Percentiles rank a stretch among this genome's conserved stretches.
phyloP scores from a whole-genome alignment of 2,797 vertebrate species.

The Sebastes oblongus region DNA sequence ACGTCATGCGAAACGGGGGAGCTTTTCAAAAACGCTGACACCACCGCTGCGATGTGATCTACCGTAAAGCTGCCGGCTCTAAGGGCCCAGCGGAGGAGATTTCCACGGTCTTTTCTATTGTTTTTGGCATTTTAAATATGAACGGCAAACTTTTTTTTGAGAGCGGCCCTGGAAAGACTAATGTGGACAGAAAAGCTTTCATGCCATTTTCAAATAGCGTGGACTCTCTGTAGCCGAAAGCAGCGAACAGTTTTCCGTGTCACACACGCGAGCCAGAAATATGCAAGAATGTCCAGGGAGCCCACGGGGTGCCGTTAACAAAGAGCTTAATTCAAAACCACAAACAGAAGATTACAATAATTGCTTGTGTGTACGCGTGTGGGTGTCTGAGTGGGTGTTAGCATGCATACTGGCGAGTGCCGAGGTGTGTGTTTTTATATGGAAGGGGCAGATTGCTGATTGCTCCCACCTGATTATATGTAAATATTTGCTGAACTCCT shows the following conservation, averaged over 20 bases:
- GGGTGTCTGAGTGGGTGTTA: constrained; percentile 29
- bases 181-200: constrained; percentile 44
- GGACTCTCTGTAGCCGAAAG: constrained; percentile 40
- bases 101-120: constrained; percentile 18
- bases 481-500: constrained; percentile 73
- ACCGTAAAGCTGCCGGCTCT: constrained; percentile 26
- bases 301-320: constrained; percentile 62
- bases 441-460: constrained; percentile 55
- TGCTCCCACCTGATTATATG: constrained; percentile 68
- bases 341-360: constrained; percentile 66
- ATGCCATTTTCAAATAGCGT: constrained; percentile 36
- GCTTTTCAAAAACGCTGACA: constrained; percentile 32
- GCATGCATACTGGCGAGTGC: constrained; percentile 15
- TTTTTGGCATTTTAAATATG: constrained; percentile 41
- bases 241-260: constrained; percentile 34
- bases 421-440: constrained; percentile 45
- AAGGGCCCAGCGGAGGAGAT: not conserved
- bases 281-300: constrained; percentile 60
- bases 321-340: constrained; percentile 67
- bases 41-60: constrained; percentile 37
- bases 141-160: constrained; percentile 31
- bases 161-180: constrained; percentile 18
- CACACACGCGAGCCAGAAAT: constrained; percentile 60
- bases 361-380: constrained; percentile 38
- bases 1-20: not conserved